A percentile compares a stretch with the other conserved stretches of the same genome.
phyloP scores from a whole-genome alignment of 2,888 invertebrate species.

The Melieria omissa region DNA sequence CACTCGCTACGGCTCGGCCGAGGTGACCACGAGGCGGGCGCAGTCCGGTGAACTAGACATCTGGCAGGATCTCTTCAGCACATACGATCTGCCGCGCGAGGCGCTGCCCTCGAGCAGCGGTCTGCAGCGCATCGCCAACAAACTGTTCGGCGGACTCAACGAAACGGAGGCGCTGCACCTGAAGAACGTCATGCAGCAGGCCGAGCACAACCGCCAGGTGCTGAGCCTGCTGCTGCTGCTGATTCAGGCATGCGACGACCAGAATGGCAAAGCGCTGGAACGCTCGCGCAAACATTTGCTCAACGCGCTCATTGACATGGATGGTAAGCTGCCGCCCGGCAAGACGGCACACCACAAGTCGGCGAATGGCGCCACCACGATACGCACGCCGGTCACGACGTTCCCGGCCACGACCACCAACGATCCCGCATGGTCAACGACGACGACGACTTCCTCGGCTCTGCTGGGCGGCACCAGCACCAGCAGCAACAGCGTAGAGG shows the following conservation, averaged over 20 bases:
- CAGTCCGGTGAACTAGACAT: conserved; percentile 38
- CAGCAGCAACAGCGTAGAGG: conserved; percentile 28
- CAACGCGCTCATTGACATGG: conserved; percentile 76
- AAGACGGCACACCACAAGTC: conserved; percentile 38
- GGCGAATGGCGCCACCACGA: conserved; percentile 32
- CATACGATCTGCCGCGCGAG: conserved; percentile 69
- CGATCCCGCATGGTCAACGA: conserved; percentile 54
- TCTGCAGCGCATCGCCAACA: conserved; percentile 77
- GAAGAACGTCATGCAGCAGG: conserved; percentile 84
- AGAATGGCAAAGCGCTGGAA: conserved; percentile 77
- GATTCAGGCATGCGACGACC: conserved; percentile 82
- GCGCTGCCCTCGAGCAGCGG: conserved; percentile 72
- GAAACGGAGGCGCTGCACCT: conserved; percentile 79
- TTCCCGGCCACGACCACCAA: conserved; percentile 55
- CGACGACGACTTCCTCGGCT: conserved; percentile 49
- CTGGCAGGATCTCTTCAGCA: conserved; percentile 67
- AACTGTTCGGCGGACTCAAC: conserved; percentile 81
- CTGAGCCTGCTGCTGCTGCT: conserved; percentile 78
- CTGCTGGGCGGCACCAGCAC: conserved; percentile 34
- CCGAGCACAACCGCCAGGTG: conserved; percentile 80
- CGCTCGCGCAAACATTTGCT: conserved; percentile 76
- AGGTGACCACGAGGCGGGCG: conserved; percentile 14
- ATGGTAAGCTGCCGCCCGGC: conserved; percentile 61
- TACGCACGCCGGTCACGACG: conserved; percentile 37
- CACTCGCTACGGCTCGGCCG: conserved; percentile 18